Conservation (phyloP, 2,888 invertebrate species). For the Celastrina argiolus region DNA sequence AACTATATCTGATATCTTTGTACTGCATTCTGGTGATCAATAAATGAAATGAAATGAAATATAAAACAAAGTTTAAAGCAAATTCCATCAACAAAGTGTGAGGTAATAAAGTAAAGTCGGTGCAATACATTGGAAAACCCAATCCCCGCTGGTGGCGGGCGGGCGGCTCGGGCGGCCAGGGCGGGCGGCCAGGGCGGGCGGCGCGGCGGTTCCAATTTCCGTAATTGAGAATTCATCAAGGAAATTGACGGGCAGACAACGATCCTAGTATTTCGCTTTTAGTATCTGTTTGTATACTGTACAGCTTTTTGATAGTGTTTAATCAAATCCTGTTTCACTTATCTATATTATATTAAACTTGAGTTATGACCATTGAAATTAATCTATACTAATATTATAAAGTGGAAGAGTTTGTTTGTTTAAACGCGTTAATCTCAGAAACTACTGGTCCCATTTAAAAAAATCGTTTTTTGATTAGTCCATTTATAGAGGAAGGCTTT, state of each 20-base stretch:
- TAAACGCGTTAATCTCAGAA: too few relatives aligned
- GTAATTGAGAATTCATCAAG: conserved; percentile 73
- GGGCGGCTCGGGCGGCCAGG: conserved; percentile 33
- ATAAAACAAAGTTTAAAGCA: conserved; percentile 26
- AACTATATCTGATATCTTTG: too few relatives aligned
- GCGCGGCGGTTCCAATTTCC: conserved; percentile 61
- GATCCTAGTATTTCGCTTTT: conserved; percentile 50
- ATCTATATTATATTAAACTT: too few relatives aligned
- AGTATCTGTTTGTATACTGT: conserved; percentile 29
- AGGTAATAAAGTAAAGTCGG: conserved; percentile 23
- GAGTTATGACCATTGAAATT: too few relatives aligned
- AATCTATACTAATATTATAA: too few relatives aligned
- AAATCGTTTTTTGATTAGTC: too few relatives aligned
- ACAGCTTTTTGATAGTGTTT: conserved; percentile 22
- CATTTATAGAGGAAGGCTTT: too few relatives aligned
- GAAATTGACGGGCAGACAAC: conserved; percentile 69
- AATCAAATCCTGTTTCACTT: conserved; percentile 21
- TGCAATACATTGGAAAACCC: conserved; percentile 27
- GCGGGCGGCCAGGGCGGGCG: neutral
- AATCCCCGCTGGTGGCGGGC: conserved; percentile 35
- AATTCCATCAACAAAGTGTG: conserved; percentile 21
- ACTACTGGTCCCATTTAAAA: too few relatives aligned
- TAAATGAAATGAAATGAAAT: too few relatives aligned
- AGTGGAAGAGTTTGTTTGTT: too few relatives aligned
- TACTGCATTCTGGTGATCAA: too few relatives aligned